Conservation (phyloP, 1,140 invertebrate genomes). For the Popillia japonica region DNA sequence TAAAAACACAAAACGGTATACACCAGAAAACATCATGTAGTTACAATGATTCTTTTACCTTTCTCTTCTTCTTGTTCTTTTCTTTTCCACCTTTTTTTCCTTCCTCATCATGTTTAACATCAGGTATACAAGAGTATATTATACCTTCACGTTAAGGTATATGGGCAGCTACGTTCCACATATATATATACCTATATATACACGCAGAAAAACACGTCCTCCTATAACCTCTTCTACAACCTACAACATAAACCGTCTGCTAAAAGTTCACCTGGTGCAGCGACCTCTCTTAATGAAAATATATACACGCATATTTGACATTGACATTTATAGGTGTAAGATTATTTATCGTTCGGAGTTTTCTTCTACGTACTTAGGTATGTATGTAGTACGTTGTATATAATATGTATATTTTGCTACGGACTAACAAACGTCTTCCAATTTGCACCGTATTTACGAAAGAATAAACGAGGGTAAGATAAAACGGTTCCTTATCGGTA, state of each 20-base stretch:
- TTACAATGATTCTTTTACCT: background rate
- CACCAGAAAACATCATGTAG: slow-evolving; percentile 9
- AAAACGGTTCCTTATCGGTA: background rate
- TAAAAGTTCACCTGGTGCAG: slow-evolving; percentile 30
- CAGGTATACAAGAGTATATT: slow-evolving; percentile 18
- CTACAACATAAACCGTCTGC: slow-evolving; percentile 11
- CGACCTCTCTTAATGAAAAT: slow-evolving; percentile 29
- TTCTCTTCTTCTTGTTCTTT: background rate
- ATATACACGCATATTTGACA: slow-evolving; percentile 25
- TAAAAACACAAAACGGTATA: slow-evolving; percentile 5
- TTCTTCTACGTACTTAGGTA: background rate
- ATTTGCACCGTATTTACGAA: background rate
- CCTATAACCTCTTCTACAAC: background rate
- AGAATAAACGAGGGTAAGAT: background rate
- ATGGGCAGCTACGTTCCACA: background rate
- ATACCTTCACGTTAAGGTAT: background rate
- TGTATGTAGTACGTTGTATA: no score
- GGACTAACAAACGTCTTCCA: background rate
- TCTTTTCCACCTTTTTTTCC: background rate
- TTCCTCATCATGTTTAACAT: background rate
- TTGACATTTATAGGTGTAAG: slow-evolving; percentile 15
- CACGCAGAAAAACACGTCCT: background rate
- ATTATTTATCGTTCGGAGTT: background rate
- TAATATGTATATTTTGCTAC: background rate
- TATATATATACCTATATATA: background rate